Evolutionary conservation across 2,113 vertebrate genomes (phyloP), one percentile per base, ranked within the genome.

Genomic region (Ranitomeya variabilis): DNA sequence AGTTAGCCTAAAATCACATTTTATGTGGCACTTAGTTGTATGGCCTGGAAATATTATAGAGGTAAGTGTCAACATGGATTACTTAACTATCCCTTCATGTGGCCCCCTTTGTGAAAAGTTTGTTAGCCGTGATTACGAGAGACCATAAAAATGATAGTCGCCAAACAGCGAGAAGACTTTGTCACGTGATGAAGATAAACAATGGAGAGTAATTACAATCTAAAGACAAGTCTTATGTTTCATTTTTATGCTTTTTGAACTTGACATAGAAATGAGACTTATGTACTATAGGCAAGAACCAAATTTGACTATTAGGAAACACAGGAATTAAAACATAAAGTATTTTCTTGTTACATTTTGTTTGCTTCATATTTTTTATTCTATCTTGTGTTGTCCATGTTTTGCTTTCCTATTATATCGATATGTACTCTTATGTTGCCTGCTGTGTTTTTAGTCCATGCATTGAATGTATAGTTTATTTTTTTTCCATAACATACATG

Each of bases 1-100:
- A 93, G 92, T 94, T 95, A 92, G 90, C 90, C 92, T 93, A 93
- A 92, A 92, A 89, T 69, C 12, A 45, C 23, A 23, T 79, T 59
- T 57, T 52, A 55, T 59, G 51, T 54, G 69, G 19, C 15, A 83
- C 66, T 26, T 64, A 74, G n/a, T 54, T 62, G 90, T 91, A 86
- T 89, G 90, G 0, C 86, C 87, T 92, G 92, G 90, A 90, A 90
- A 91, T 64, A 45, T 83, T 89, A 77, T 55, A 0, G 8, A 94
- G 94, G 95, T 95, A 95, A 95, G 87, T 79, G 71, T 26, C 45
- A 69, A 12, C 37, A 66, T 85, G 23, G 45, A 66, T 16, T 69
- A 7, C 59, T 66, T 69, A 55, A 54, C 37, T 67, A 87, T 67
- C n/a, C 16, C 16, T 51, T 14, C 11, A 21, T 23, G 26, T 62